Base-by-base conservation (phyloP, 2,797 vertebrate species). In the Neomorphus geoffroyi region DNA sequence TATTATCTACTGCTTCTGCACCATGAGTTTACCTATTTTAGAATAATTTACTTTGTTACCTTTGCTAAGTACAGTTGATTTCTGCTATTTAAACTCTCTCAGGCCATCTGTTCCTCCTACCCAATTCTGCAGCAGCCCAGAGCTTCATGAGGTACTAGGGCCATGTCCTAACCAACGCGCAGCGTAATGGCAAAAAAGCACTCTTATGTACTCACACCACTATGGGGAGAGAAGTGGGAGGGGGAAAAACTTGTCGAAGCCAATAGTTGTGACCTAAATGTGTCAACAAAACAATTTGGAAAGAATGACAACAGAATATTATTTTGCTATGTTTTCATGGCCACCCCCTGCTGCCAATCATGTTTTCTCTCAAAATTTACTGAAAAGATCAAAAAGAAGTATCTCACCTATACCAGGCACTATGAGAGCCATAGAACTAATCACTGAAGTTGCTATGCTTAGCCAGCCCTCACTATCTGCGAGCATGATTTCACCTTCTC, bases 401-500 rank as follows among this genome's bases (percentile, higher is more conserved):
- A 4, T 64, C 43, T 75, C 51, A 67, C 41, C 30, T 57, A 57
- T n/a, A 71, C 13, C 45, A 83, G 61, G 24, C 22, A 33, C 24
- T 65, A 50, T 27, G 23, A 86, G 56, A 92, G 21, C 53, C 45
- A 7, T 37, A 57, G 24, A 41, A 70, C 61, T 10, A 62, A 79
- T 71, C 39, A 41, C 0, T n/a, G 73, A 53, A 24, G 9, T 74
- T 66, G 50, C 18, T 53, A 18, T 57, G 27, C 57, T 77, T 37
- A 67, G 41, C 50, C 57, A 50, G 54, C 57, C 67, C 32, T 77
- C 3, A 3, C 71, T 54, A 27, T 72, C 27, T 75, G 35, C 0
- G 2, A 92, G 77, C 18, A 11, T 72, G 74, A 79, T 85, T 91
- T 94, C 94, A 90, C 81, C 90, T 94, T 93, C 82, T 79, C 69